Conservation (phyloP, 2,888 invertebrate species). For the Noctua fimbriata region DNA sequence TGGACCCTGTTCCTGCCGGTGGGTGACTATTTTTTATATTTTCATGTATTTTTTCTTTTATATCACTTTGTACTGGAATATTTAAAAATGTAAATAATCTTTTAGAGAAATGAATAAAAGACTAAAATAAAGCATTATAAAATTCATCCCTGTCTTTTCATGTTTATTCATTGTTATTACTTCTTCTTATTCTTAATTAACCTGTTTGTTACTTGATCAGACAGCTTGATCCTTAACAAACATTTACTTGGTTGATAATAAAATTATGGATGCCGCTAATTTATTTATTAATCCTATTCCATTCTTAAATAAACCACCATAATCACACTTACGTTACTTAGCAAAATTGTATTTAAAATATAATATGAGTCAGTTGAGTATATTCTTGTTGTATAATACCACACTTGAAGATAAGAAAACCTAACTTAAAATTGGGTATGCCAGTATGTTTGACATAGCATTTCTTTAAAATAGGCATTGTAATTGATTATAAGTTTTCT, state of each 20-base stretch:
- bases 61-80: too few relatives aligned
- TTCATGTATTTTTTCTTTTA: too few relatives aligned
- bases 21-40: too few relatives aligned
- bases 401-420: background rate
- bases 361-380: background rate
- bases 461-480: background rate
- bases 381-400: background rate
- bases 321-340: background rate
- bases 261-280: background rate
- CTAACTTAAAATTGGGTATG: background rate
- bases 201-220: background rate
- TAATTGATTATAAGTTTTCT: background rate
- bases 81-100: too few relatives aligned
- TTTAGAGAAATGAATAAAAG: too few relatives aligned
- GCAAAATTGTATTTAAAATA: background rate
- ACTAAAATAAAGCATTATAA: background rate
- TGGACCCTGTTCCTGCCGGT: too few relatives aligned
- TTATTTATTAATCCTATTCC: background rate
- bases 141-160: background rate
- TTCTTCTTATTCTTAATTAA: background rate
- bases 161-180: background rate
- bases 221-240: background rate
- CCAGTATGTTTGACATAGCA: background rate
- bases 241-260: background rate
- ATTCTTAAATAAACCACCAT: background rate